These are phyloP conservation scores for Eilema griseolum DNA, from an alignment of 2,888 invertebrate species.

Conservation along the genomic window DNA sequence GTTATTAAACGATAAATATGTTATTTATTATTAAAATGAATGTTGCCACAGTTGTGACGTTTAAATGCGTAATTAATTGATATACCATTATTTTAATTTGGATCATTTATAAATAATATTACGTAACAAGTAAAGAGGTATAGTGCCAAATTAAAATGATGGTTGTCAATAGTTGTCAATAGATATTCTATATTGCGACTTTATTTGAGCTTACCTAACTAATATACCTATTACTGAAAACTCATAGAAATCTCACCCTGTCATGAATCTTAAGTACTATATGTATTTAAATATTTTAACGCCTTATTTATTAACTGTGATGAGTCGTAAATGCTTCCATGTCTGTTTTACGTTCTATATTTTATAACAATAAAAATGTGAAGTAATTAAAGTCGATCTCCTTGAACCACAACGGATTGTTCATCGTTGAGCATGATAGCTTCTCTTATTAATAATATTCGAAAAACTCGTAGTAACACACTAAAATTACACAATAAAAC, in stretches of 20 bases:
- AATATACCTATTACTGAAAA: slow-evolving; percentile 44
- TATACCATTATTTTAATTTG: slow-evolving; percentile 19
- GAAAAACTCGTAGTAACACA: slow-evolving; percentile 26
- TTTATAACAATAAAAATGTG: background rate
- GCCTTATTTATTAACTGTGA: slow-evolving; percentile 42
- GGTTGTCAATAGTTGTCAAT: slow-evolving; percentile 3
- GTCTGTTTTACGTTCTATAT: slow-evolving; percentile 11
- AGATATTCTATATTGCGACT: background rate
- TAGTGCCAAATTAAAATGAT: slow-evolving; percentile 21
- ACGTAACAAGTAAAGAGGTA: background rate
- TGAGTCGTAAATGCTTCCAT: slow-evolving; percentile 50
- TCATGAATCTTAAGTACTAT: slow-evolving; percentile 55
- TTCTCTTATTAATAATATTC: slow-evolving; percentile 14
- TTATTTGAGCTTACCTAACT: slow-evolving; percentile 44
- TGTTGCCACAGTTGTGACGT: background rate
- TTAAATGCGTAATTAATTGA: slow-evolving; percentile 28
- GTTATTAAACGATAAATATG: background rate
- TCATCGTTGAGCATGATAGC: slow-evolving; percentile 28
- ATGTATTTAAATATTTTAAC: slow-evolving; percentile 23
- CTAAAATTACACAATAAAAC: slow-evolving; percentile 29
- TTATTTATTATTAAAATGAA: background rate
- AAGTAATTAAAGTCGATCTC: background rate
- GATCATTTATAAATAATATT: slow-evolving; percentile 20
- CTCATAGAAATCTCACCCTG: slow-evolving; percentile 54
- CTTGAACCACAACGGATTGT: background rate